Conservation (phyloP, 2,888 invertebrate species). For the Agriopis aurantiaria region DNA sequence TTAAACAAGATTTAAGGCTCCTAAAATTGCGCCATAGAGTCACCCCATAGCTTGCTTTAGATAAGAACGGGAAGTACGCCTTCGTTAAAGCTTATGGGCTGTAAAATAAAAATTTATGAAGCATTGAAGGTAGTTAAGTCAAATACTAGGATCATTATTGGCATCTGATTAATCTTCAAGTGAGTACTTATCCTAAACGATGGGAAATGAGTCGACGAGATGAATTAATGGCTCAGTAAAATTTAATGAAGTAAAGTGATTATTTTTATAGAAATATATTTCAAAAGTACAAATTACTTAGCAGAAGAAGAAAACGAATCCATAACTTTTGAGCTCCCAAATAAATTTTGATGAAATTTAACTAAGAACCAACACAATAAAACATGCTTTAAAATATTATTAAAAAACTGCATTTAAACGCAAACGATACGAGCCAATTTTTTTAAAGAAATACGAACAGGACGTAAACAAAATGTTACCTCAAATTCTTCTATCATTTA, state of each 20-base stretch:
- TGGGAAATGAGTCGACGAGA: constrained; percentile 9
- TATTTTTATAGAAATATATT: background rate
- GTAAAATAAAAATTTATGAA: constrained; percentile 31
- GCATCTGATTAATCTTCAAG: constrained; percentile 14
- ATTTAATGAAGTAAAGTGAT: background rate
- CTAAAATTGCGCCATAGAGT: constrained; percentile 2
- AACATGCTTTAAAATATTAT: too few species aligned
- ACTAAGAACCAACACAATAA: too few species aligned
- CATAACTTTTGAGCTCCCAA: too few species aligned
- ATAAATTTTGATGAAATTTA: too few species aligned
- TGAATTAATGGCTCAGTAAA: background rate
- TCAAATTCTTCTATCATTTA: too few species aligned
- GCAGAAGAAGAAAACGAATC: too few species aligned
- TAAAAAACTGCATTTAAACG: too few species aligned
- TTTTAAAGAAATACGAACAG: too few species aligned
- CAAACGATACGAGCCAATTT: too few species aligned
- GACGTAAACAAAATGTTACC: too few species aligned
- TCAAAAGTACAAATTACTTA: too few species aligned
- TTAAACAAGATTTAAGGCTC: background rate
- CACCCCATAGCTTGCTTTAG: constrained; percentile 14
- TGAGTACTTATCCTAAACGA: constrained; percentile 16
- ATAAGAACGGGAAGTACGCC: constrained; percentile 23
- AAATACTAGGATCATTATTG: constrained; percentile 15
- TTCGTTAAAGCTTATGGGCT: constrained; percentile 24
- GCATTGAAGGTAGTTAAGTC: constrained; percentile 22